Evolutionary conservation across 1,140 invertebrate species (phyloP).

Genomic region (Monomorium pharaonis): DNA sequence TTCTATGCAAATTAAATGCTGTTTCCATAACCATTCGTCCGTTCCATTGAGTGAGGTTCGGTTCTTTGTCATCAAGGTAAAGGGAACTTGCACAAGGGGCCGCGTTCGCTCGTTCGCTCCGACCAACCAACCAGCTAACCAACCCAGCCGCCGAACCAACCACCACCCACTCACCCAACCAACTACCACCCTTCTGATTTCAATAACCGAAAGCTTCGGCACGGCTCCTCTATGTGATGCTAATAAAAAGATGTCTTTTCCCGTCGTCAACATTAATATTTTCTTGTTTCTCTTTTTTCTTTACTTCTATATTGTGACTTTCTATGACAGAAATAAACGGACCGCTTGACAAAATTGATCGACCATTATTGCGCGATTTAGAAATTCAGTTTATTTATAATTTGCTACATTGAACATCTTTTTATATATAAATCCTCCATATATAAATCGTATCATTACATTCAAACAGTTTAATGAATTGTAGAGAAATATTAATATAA

Average conservation of each 20-base stretch:
- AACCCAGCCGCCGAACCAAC: slow-evolving; percentile 53
- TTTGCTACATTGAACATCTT: neutral
- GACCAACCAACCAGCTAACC: slow-evolving; percentile 54
- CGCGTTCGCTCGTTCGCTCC: slow-evolving; percentile 67
- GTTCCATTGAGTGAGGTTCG: slow-evolving; percentile 85
- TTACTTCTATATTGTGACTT: neutral
- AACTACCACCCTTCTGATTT: slow-evolving; percentile 73
- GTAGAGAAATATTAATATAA: neutral
- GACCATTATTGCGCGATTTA: neutral
- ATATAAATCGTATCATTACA: neutral
- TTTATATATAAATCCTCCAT: neutral
- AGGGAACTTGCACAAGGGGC: slow-evolving; percentile 83
- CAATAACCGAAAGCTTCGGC: slow-evolving; percentile 80
- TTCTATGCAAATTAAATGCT: slow-evolving; percentile 86
- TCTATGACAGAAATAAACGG: neutral
- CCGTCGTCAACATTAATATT: slow-evolving; percentile 10
- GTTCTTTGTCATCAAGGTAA: slow-evolving; percentile 85
- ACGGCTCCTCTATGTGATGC: slow-evolving; percentile 74
- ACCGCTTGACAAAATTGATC: neutral
- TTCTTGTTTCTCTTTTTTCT: neutral
- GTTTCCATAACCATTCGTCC: slow-evolving; percentile 86
- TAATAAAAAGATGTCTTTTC: slow-evolving; percentile 81
- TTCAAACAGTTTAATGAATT: neutral
- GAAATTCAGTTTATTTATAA: neutral
- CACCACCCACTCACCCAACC: slow-evolving; percentile 49